Percentiles rank a stretch among this genome's conserved stretches.
Conservation (phyloP, 1,140 invertebrate species). For the Drosophila sp. region DNA sequence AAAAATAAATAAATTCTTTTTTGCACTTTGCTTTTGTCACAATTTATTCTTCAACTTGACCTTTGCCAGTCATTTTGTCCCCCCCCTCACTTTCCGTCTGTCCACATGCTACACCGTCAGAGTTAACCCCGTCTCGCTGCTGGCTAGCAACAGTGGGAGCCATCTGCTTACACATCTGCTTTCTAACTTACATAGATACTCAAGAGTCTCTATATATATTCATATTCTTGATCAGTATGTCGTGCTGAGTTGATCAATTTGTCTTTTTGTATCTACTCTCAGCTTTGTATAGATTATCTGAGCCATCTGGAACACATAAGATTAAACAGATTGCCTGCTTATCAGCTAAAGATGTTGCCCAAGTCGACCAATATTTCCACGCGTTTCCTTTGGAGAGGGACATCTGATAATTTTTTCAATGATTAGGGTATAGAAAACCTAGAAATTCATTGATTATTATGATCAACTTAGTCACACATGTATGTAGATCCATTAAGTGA, state of each 20-base stretch:
- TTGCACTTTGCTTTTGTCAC: slow-evolving; percentile 50
- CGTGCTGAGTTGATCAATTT: background rate
- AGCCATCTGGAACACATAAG: background rate
- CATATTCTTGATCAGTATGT: background rate
- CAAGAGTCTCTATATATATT: background rate
- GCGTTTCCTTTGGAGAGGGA: too few relatives aligned
- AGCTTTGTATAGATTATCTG: background rate
- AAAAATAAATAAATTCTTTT: slow-evolving; percentile 22
- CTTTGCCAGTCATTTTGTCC: slow-evolving; percentile 28
- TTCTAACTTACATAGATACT: background rate
- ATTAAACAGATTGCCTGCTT: too few relatives aligned
- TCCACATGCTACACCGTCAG: background rate
- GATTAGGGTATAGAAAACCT: too few relatives aligned
- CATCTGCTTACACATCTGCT: background rate
- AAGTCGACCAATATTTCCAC: too few relatives aligned
- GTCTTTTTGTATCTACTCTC: too few relatives aligned
- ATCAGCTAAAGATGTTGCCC: too few relatives aligned
- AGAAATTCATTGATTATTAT: too few relatives aligned
- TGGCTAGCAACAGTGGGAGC: background rate
- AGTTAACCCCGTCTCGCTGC: background rate
- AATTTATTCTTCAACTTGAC: slow-evolving; percentile 55
- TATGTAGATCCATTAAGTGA: too few relatives aligned
- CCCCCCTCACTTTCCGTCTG: background rate
- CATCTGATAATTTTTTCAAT: too few relatives aligned
- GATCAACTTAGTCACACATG: too few relatives aligned